Conservation (phyloP, 2,888 invertebrate species). For the Hybos culiciformis region DNA sequence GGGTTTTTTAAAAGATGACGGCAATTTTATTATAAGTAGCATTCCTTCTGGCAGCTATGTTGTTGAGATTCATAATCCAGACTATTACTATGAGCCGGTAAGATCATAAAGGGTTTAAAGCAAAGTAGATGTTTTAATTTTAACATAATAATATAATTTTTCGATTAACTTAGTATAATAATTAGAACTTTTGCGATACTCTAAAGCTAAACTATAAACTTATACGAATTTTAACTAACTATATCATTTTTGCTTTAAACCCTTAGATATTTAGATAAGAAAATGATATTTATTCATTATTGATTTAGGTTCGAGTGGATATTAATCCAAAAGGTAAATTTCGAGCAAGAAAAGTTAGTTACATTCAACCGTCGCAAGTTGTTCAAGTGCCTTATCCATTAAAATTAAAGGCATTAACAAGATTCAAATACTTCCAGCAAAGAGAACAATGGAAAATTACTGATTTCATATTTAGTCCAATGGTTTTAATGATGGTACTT, state of each 20-base stretch:
- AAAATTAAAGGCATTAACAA: constrained; percentile 68
- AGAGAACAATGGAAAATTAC: constrained; percentile 95
- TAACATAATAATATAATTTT: too few relatives aligned
- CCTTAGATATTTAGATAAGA: neutral
- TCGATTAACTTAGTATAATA: too few relatives aligned
- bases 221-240: too few relatives aligned
- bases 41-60: constrained; percentile 88
- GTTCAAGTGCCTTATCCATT: constrained; percentile 87
- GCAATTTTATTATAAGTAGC: constrained; percentile 76
- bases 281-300: neutral
- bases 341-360: constrained; percentile 85
- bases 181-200: too few relatives aligned
- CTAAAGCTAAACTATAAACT: too few relatives aligned
- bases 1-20: constrained; percentile 83
- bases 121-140: too few relatives aligned
- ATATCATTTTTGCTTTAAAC: too few relatives aligned
- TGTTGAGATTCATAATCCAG: constrained; percentile 81
- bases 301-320: constrained; percentile 57
- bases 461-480: constrained; percentile 91
- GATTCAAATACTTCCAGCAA: constrained; percentile 77
- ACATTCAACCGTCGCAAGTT: constrained; percentile 81
- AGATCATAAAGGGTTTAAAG: constrained; percentile 10
- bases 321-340: constrained; percentile 96
- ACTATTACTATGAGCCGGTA: constrained; percentile 84
- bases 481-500: constrained; percentile 96